Evolutionary conservation across 1,140 invertebrate genomes (phyloP).

Genomic region (Platyscapa corneri): DNA sequence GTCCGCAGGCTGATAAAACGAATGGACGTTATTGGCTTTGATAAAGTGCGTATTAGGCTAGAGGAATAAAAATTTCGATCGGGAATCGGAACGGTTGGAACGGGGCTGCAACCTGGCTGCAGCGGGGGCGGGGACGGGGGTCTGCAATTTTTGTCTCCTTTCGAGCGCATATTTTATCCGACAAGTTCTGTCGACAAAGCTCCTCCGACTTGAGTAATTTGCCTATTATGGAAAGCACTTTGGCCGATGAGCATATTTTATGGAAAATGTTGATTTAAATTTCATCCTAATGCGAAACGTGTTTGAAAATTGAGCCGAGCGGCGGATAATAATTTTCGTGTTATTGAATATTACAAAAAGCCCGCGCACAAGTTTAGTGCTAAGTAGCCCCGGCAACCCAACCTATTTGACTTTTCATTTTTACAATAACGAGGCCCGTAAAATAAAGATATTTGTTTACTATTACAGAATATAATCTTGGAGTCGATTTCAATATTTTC

Average conservation of each 20-base stretch:
- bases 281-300: not conserved
- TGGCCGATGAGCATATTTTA: conserved; percentile 6
- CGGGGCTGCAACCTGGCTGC: no score
- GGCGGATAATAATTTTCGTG: not conserved
- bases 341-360: not conserved
- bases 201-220: not conserved
- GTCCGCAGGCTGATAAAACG: not conserved
- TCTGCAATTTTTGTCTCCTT: no score
- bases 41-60: not conserved
- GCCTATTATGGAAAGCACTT: conserved; percentile 21
- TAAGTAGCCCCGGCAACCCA: not conserved
- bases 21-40: conserved; percentile 6
- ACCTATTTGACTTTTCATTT: not conserved
- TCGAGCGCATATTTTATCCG: conserved; percentile 7
- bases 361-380: not conserved
- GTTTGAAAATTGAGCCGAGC: not conserved
- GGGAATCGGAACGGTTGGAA: not conserved
- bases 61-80: not conserved
- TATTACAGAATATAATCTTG: not conserved
- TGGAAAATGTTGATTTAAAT: conserved; percentile 9
- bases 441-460: not conserved
- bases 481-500: not conserved
- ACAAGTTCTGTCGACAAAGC: not conserved
- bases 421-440: not conserved
- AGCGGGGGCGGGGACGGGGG: no score